Percentiles rank a stretch among this genome's conserved stretches.
phyloP scores from a whole-genome alignment of 2,888 invertebrate genomes.

The Caenorhabditis sp. region DNA sequence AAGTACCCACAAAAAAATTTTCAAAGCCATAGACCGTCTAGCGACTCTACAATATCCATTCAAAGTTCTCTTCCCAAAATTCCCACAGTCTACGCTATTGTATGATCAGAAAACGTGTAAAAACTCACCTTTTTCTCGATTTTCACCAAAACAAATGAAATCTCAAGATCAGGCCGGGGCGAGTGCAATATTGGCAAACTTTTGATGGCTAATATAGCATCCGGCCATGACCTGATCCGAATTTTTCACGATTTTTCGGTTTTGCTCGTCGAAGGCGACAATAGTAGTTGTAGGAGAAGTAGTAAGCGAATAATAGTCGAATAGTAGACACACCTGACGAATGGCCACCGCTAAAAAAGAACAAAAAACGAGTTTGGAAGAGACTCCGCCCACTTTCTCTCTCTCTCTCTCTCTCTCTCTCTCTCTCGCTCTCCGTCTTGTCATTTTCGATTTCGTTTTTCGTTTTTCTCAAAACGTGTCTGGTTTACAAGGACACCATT shows the following conservation, averaged over 20 bases:
- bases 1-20: too few relatives aligned
- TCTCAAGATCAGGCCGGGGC: conserved; percentile 55
- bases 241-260: too few relatives aligned
- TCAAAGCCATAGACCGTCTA: too few relatives aligned
- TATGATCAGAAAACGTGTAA: too few relatives aligned
- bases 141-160: background rate
- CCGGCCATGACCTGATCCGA: conserved; percentile 45
- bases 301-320: background rate
- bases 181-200: conserved; percentile 55
- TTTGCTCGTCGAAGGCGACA: background rate
- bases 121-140: background rate
- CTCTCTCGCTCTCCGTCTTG: background rate
- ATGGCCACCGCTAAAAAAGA: too few relatives aligned
- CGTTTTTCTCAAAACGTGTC: conserved; percentile 12
- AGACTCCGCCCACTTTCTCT: conserved; percentile 32
- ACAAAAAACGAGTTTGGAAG: conserved; percentile 50
- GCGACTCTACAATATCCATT: too few relatives aligned
- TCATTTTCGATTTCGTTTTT: background rate
- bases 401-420: background rate
- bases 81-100: too few relatives aligned
- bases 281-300: background rate
- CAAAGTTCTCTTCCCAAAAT: too few relatives aligned
- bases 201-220: conserved; percentile 29
- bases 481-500: conserved; percentile 41
- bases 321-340: too few relatives aligned